phyloP scores from a whole-genome alignment of 2,113 vertebrate genomes.

The Ahaetulla prasina region DNA sequence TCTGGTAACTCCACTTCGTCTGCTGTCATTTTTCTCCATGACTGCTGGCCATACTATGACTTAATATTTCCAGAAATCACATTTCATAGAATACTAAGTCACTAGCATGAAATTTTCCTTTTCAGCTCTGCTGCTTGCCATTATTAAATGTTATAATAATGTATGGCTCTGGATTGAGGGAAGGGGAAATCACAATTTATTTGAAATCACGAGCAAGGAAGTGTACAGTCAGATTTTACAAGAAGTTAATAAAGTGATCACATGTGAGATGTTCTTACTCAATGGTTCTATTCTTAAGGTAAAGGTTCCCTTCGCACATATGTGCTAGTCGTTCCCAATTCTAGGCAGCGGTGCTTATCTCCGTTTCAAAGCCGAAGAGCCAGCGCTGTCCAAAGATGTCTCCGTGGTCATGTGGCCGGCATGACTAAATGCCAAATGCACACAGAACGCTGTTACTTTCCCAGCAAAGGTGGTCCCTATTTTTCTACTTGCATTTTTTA shows the following conservation, averaged over 20 bases:
- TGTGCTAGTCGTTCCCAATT: no score
- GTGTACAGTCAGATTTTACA: conserved; percentile 26
- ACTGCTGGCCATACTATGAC: conserved; percentile 25
- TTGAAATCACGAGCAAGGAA: conserved; percentile 20
- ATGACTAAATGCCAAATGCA: no score
- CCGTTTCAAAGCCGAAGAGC: no score
- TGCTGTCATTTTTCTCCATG: conserved; percentile 26
- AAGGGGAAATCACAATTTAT: not conserved
- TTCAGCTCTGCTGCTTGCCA: conserved; percentile 9
- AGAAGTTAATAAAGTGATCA: conserved; percentile 30
- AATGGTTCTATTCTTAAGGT: conserved; percentile 47
- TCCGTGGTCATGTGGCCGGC: no score
- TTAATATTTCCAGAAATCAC: conserved; percentile 23
- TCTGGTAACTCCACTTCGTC: conserved; percentile 45
- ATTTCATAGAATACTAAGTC: not conserved
- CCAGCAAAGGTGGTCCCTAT: no score
- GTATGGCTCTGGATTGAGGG: not conserved
- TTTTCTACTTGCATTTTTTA: no score
- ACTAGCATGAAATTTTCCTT: conserved; percentile 24
- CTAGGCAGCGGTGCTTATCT: no score
- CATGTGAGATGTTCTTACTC: conserved; percentile 47
- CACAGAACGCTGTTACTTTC: no score
- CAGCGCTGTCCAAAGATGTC: no score
- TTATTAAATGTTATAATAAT: conserved; percentile 17
- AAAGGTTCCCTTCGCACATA: no score